Evolutionary conservation across 1,140 invertebrate species (phyloP), one percentile per base, ranked within the genome.

Genomic region (Druon quercuslanigerum): DNA sequence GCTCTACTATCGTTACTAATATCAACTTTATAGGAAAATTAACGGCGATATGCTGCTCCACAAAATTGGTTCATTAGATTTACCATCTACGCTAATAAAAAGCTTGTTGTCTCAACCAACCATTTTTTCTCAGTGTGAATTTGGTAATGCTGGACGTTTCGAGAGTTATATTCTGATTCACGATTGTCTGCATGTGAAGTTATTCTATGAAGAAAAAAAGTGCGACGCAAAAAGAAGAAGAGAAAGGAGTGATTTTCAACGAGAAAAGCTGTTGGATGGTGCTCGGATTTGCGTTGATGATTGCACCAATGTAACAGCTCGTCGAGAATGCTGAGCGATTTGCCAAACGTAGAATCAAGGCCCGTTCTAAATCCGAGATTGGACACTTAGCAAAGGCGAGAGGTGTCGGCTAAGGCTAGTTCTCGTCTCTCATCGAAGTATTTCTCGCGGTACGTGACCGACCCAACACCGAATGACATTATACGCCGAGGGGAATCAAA

Each of bases 351-450:
- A 75, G 54, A 77, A 77, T 80, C 75, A 74, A 17, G 66, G 70
- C 76, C 50, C 77, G 81, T 84, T 84, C 80, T 82, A 84, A 83
- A 84, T 85, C 77, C 78, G 17, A 79, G 79, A 84, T 85, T 84
- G 81, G 78, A 57, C 81, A 84, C 81, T 85, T 83, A 82, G 79
- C 74, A 51, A 50, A 72, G 77, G 56, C 72, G 74, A 77, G 77
- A 83, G 76, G 78, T 80, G 78, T 85, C 77, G 81, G 79, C 50
- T 80, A 66, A n/a, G 33, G 66, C 46, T 72, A 77, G 66, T 57
- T 71, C 20, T 66, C 57, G 54, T 82, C 76, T 54, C 71, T 81
- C 50, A 50, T 70, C 66, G 51, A 80, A 71, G 76, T 25, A 82
- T 81, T 81, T 83, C 76, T 72, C 74, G 74, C 19, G 56, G 50